A percentile compares a stretch with the other conserved stretches of the same genome.
These are phyloP conservation scores for Chionis minor DNA, from an alignment of 2,113 vertebrate species.

Conservation along the genomic window DNA sequence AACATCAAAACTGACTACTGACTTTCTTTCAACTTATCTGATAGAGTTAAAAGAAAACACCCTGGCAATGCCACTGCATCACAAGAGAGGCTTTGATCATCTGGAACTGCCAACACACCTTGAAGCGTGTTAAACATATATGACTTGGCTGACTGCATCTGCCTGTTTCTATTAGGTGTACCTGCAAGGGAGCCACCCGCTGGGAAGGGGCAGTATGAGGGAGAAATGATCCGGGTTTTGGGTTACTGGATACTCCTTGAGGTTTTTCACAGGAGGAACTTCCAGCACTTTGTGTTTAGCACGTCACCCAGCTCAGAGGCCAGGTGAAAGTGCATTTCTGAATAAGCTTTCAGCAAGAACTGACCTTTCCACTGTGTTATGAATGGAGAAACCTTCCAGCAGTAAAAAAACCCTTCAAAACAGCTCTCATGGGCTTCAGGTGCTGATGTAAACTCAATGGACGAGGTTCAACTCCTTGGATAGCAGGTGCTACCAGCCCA, in stretches of 20 bases:
- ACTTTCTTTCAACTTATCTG: conserved; percentile 27
- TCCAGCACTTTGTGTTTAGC: not conserved
- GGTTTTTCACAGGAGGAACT: not conserved
- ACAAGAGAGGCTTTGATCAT: conserved; percentile 43
- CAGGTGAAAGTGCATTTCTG: not conserved
- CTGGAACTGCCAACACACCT: conserved; percentile 9
- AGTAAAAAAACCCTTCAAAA: not conserved
- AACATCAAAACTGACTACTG: not conserved
- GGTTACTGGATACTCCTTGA: not conserved
- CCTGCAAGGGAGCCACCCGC: not conserved
- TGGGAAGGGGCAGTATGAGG: not conserved
- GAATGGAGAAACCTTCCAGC: not conserved
- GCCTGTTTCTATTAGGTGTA: not conserved
- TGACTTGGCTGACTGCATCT: not conserved
- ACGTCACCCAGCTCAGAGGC: not conserved
- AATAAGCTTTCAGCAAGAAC: not conserved
- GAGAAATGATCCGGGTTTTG: not conserved
- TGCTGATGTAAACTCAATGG: accelerated
- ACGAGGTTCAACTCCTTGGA: not conserved
- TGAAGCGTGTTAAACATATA: not conserved
- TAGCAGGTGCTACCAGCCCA: not conserved
- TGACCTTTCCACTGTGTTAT: not conserved
- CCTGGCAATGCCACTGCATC: conserved; percentile 10
- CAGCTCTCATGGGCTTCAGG: not conserved
- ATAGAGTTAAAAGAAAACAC: conserved; percentile 40